Percentiles rank a stretch among this genome's conserved stretches.
Conservation (phyloP, 2,888 invertebrate species). For the Leptopterna dolabrata region DNA sequence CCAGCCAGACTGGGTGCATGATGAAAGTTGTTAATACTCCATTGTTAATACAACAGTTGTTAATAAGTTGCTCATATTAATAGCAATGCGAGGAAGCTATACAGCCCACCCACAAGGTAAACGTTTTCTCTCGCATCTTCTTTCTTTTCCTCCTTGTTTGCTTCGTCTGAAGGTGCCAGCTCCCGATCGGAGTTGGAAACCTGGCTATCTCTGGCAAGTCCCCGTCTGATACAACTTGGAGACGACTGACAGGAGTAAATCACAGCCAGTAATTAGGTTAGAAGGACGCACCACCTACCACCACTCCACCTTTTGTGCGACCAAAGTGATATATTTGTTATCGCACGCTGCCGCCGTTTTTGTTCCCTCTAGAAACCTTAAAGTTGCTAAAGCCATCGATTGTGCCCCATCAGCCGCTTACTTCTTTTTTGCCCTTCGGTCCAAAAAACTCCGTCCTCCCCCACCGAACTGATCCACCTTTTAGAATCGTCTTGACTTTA, state of each 20-base stretch:
- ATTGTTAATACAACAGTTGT: no score
- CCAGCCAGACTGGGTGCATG: no score
- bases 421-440: not conserved
- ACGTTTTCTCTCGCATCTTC: no score
- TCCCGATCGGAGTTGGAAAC: conserved; percentile 8
- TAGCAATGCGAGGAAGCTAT: no score
- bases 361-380: not conserved
- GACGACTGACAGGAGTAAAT: conserved; percentile 42
- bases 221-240: conserved; percentile 39
- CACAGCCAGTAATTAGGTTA: conserved; percentile 36
- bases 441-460: not conserved
- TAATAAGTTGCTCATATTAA: no score
- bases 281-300: not conserved
- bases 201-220: not conserved
- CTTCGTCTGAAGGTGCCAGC: not conserved
- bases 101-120: no score
- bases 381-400: conserved; percentile 38
- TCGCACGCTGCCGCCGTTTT: conserved; percentile 14
- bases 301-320: not conserved
- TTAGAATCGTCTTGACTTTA: not conserved
- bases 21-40: no score
- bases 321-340: conserved; percentile 44
- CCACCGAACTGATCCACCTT: not conserved
- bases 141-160: not conserved
- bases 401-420: not conserved